Evolutionary conservation across 2,113 vertebrate genomes (phyloP), one percentile per base, ranked within the genome.

Genomic region (Rhinolophus ferrumequinum): DNA sequence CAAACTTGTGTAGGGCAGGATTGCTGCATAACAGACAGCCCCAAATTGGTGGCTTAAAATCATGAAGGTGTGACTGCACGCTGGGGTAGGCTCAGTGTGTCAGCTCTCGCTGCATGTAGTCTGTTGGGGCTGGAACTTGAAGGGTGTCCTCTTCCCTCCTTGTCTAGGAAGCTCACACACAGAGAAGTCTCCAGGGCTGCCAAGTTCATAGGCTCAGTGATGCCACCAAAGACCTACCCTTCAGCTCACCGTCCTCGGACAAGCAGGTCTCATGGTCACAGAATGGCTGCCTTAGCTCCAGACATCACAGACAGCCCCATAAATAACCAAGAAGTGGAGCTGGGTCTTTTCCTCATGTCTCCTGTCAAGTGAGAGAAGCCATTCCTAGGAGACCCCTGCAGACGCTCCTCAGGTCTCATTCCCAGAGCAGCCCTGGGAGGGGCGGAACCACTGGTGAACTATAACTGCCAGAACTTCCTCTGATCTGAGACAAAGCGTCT

Each of bases 391-490:
- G 5, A 11, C 9, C 19, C 30, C 21, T 15, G 11, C 19, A 15
- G 79, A 4, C 6, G 30, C 44, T 33, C n/a, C 13, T 67, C 38
- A 1, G 12, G 58, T 14, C 18, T 92, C n/a, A 6, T 30, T 35
- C 58, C 54, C 62, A 6, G 35, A 19, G n/a, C 35, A 6, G 3
- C 13, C 41, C 30, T 8, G 14, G 35, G 64, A 15, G 62, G 33
- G 30, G 56, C 10, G 35, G 67, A 16, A n/a, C 47, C 22, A 15
- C 70, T 47, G 62, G 12, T 69, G 70, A 83, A 7, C 19, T 5
- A 1, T 11, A 35, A 38, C n/a, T 1, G 12, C 44, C 54, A 14
- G 26, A 2, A 5, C 12, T 4, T 11, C 15, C 72, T 24, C 7
- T 30, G 13, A 30, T 28, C 52, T 33, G 33, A 41, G 50, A 54